Evolutionary conservation across 2,797 vertebrate species (phyloP).

Genomic region (Hydrolagus colliei): DNA sequence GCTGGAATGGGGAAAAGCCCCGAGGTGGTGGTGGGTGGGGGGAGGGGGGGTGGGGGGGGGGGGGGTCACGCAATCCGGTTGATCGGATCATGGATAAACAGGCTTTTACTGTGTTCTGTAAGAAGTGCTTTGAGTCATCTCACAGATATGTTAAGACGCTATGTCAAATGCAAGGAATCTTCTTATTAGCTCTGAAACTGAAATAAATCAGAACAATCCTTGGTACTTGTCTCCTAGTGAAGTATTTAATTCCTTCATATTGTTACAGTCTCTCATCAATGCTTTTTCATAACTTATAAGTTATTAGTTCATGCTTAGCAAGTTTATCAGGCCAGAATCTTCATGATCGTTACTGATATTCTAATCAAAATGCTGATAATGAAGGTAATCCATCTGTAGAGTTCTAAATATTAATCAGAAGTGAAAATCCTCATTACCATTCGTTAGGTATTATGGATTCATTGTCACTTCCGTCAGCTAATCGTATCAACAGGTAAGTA

Average conservation of each 20-base stretch:
- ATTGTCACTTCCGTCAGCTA: constrained; percentile 69
- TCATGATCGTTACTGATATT: constrained; percentile 74
- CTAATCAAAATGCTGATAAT: constrained; percentile 76
- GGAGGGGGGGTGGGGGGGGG: too few species aligned
- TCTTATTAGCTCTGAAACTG: not conserved
- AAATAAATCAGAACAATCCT: constrained; percentile 21
- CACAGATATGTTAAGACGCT: too few species aligned
- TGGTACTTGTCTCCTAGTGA: constrained; percentile 38
- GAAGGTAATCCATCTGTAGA: constrained; percentile 70
- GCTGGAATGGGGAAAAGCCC: too few species aligned
- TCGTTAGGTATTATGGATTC: constrained; percentile 74
- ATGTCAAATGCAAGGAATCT: too few species aligned
- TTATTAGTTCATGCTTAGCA: constrained; percentile 69
- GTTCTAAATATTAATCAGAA: constrained; percentile 61
- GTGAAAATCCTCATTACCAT: constrained; percentile 68
- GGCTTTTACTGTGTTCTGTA: too few species aligned
- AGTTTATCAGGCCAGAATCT: constrained; percentile 65
- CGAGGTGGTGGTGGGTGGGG: too few species aligned
- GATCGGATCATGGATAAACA: too few species aligned
- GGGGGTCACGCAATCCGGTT: too few species aligned
- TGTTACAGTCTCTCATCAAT: constrained; percentile 47
- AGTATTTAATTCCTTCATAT: constrained; percentile 40
- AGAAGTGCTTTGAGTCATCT: too few species aligned
- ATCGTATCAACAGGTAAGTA: constrained; percentile 69
- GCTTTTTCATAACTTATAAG: constrained; percentile 54